A percentile compares a stretch with the other conserved stretches of the same genome.
Evolutionary conservation across 2,888 invertebrate species (phyloP).

Genomic region (Perithous albicinctus): DNA sequence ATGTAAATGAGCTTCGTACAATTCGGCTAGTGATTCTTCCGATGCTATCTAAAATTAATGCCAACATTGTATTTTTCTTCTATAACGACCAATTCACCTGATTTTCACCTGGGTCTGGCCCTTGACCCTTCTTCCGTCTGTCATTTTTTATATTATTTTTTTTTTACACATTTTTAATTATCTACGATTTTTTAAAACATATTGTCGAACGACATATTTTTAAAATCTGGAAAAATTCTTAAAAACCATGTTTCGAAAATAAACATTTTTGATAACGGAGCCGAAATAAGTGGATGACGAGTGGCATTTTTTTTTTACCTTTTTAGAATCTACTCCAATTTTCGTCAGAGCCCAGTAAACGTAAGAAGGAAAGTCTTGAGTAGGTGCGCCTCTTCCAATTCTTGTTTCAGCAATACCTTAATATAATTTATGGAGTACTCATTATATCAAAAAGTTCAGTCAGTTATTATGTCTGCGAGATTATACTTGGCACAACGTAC

Average conservation of each 20-base stretch:
- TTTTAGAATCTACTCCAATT: conserved; percentile 86
- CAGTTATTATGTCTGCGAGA: not conserved
- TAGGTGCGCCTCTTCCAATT: conserved; percentile 88
- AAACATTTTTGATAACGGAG: no score
- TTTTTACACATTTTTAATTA: no score
- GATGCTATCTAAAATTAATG: conserved; percentile 81
- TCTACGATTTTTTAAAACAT: no score
- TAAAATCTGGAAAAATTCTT: no score
- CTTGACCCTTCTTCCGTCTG: no score
- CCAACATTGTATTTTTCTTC: conserved; percentile 1
- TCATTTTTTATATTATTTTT: no score
- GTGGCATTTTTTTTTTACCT: conserved; percentile 78
- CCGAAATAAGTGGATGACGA: not conserved
- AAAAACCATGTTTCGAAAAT: no score
- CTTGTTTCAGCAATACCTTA: conserved; percentile 85
- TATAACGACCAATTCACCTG: no score
- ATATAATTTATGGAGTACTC: conserved; percentile 59
- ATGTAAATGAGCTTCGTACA: conserved; percentile 82
- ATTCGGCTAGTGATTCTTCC: conserved; percentile 83
- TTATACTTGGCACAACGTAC: no score
- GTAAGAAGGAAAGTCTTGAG: conserved; percentile 89
- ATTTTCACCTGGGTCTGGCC: no score
- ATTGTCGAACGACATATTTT: no score
- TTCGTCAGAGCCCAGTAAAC: conserved; percentile 88
- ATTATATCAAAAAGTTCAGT: not conserved